phyloP scores from a whole-genome alignment of 2,113 vertebrate species.

The Haemorhous mexicanus region DNA sequence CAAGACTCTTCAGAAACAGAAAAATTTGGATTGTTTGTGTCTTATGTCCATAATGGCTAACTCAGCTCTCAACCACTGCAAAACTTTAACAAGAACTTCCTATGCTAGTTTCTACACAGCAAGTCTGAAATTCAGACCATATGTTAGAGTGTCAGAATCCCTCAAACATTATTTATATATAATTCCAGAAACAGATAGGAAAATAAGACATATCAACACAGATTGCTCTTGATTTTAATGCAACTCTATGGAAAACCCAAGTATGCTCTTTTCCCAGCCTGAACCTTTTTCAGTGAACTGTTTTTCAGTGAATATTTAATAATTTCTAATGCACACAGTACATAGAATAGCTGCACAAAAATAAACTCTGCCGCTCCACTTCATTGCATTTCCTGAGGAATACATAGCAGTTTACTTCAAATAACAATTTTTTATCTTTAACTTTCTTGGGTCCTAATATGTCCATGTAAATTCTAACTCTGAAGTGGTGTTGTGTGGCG shows the following conservation, averaged over 20 bases:
- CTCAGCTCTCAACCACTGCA: not conserved
- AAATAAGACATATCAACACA: not conserved
- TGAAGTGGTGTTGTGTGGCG: not conserved
- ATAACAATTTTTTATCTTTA: not conserved
- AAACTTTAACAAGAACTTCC: not conserved
- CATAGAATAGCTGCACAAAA: not conserved
- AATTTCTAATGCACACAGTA: not conserved
- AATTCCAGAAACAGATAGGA: not conserved
- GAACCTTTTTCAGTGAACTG: not conserved
- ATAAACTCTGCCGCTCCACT: not conserved
- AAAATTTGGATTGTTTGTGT: not conserved
- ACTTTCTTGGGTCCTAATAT: not conserved
- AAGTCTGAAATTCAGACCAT: not conserved
- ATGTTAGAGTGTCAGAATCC: not conserved
- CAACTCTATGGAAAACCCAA: not conserved
- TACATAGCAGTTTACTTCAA: not conserved
- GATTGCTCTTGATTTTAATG: not conserved
- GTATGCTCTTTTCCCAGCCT: not conserved
- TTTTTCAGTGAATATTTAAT: not conserved
- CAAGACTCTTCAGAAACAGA: not conserved
- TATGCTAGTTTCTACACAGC: not conserved
- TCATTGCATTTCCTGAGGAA: not conserved
- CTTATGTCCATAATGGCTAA: not conserved
- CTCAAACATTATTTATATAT: not conserved
- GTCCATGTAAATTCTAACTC: not conserved